A percentile compares a stretch with the other conserved stretches of the same genome.
Evolutionary conservation across 2,888 invertebrate species (phyloP).

Genomic region (Mesoligia furuncula): DNA sequence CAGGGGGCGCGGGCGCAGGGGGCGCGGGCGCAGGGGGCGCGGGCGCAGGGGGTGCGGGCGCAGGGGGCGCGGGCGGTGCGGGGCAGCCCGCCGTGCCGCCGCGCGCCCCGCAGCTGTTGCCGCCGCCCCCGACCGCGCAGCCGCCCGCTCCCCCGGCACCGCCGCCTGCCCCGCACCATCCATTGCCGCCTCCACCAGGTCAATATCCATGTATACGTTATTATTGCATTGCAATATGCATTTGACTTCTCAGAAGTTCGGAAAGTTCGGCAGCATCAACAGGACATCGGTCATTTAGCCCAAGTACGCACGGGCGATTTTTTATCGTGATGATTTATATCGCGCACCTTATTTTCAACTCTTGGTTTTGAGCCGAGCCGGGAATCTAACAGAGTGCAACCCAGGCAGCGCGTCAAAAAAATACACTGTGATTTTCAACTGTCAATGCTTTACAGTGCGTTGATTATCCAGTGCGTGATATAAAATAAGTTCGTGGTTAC

Average conservation of each 20-base stretch:
- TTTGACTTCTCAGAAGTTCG: background rate
- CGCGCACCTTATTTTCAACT: background rate
- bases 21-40: slow-evolving; percentile 78
- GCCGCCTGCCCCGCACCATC: slow-evolving; percentile 64
- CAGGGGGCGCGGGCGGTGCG: slow-evolving; percentile 64
- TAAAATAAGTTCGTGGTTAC: background rate
- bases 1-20: slow-evolving; percentile 62
- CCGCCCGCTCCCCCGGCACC: slow-evolving; percentile 74
- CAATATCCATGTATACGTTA: background rate
- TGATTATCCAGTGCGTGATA: background rate
- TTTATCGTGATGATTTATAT: background rate
- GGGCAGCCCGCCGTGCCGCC: slow-evolving; percentile 78
- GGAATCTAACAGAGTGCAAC: background rate
- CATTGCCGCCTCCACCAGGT: slow-evolving; percentile 75
- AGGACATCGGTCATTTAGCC: background rate
- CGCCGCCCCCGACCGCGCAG: slow-evolving; percentile 77
- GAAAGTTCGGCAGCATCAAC: background rate
- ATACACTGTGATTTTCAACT: background rate
- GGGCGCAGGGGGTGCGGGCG: slow-evolving; percentile 67
- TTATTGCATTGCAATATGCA: no score
- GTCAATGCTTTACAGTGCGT: background rate
- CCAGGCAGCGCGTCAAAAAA: background rate
- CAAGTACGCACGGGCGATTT: background rate
- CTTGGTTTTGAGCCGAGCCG: background rate
- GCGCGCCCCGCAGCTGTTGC: slow-evolving; percentile 76